Percentiles rank a stretch among this genome's conserved stretches.
These are phyloP conservation scores for Equus przewalskii DNA, from an alignment of 2,113 vertebrate genomes.

Conservation along the genomic window DNA sequence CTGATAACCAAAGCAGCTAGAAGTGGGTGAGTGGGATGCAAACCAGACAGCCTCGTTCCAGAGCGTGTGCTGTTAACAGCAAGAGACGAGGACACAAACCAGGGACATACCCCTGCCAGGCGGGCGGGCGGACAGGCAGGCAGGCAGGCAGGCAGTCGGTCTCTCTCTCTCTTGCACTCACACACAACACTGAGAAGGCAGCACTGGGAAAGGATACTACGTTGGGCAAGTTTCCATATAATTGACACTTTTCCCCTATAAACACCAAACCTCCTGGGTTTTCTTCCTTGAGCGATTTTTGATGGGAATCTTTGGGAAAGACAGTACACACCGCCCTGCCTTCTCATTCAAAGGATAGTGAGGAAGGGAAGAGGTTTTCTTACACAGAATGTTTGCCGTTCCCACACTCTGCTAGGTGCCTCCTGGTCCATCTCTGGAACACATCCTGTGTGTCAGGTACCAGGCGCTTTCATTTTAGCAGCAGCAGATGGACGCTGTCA, in stretches of 20 bases:
- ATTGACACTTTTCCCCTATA: not conserved
- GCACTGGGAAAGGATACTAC: not conserved
- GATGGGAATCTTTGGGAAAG: not conserved
- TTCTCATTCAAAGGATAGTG: not conserved
- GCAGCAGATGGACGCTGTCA: not conserved
- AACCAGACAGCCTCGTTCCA: not conserved
- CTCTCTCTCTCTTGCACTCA: not conserved
- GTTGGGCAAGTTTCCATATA: not conserved
- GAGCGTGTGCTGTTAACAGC: not conserved
- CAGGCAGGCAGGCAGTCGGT: too few relatives aligned
- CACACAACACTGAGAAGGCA: not conserved
- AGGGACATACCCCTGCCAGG: not conserved
- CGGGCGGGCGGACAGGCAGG: too few relatives aligned
- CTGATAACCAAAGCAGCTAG: not conserved
- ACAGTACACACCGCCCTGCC: not conserved
- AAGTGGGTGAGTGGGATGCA: not conserved
- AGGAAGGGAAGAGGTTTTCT: not conserved
- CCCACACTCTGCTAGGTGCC: not conserved
- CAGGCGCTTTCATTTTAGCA: not conserved
- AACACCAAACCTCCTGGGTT: not conserved
- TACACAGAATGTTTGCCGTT: not conserved
- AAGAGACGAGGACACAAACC: not conserved
- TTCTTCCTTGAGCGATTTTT: not conserved
- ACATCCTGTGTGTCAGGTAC: not conserved
- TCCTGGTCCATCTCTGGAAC: not conserved